A percentile compares a stretch with the other conserved stretches of the same genome.
Conservation (phyloP, 2,888 invertebrate genomes). For the Noctua janthina region DNA sequence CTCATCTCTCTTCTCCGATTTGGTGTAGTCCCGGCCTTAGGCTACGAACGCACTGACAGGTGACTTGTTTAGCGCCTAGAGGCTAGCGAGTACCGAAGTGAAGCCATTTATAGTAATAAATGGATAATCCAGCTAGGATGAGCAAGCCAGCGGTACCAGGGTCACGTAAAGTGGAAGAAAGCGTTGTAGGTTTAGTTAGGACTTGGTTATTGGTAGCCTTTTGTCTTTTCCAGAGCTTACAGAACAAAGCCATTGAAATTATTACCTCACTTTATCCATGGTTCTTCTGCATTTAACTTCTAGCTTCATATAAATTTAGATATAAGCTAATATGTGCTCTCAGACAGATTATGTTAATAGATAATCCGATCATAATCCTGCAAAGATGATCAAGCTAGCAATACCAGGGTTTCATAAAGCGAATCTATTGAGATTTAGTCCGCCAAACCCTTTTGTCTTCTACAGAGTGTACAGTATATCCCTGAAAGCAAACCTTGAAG, state of each 20-base stretch:
- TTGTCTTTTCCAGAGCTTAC: not conserved
- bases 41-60: too few relatives aligned
- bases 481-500: not conserved
- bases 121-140: not conserved
- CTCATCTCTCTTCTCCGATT: too few relatives aligned
- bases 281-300: constrained; percentile 32
- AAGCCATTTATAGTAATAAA: not conserved
- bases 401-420: constrained; percentile 7
- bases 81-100: not conserved
- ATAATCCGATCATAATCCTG: not conserved
- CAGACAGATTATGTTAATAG: constrained; percentile 21
- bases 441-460: not conserved
- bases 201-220: not conserved
- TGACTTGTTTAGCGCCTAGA: not conserved
- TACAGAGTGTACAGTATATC: not conserved
- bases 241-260: not conserved
- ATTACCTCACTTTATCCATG: constrained; percentile 4
- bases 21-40: too few relatives aligned
- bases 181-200: not conserved
- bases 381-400: not conserved
- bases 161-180: not conserved
- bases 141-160: not conserved
- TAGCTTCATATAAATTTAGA: constrained; percentile 32
- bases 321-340: constrained; percentile 56
- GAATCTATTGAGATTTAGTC: not conserved